A percentile compares a stretch with the other conserved stretches of the same genome.
These are phyloP conservation scores for Anoplolepis gracilipes DNA, from an alignment of 1,140 invertebrate genomes.

Conservation along the genomic window DNA sequence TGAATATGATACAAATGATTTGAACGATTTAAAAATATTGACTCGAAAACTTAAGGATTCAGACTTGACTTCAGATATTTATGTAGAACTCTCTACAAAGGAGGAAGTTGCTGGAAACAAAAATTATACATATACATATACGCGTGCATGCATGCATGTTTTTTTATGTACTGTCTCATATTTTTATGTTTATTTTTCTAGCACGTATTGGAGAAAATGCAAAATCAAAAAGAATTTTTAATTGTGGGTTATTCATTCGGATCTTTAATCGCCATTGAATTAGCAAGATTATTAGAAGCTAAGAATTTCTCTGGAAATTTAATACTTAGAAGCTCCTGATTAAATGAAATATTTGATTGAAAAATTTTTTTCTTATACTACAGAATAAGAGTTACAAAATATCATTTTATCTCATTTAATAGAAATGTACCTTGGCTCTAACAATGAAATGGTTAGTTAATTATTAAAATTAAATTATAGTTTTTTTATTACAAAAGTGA, in stretches of 20 bases:
- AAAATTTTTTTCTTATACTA: not conserved
- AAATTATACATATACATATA: conserved; percentile 2
- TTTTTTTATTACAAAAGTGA: too few species aligned
- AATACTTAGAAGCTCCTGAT: not conserved
- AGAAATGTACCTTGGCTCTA: not conserved
- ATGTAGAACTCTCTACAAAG: conserved; percentile 78
- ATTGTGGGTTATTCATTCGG: not conserved
- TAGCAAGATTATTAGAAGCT: conserved; percentile 15
- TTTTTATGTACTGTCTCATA: too few species aligned
- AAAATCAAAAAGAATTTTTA: not conserved
- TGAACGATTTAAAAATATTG: conserved; percentile 78
- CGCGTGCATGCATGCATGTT: not conserved
- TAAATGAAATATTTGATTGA: not conserved
- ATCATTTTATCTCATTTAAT: not conserved
- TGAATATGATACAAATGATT: not conserved
- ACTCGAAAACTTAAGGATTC: conserved; percentile 77
- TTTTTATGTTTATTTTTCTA: not conserved
- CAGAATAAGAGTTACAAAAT: not conserved
- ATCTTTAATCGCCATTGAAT: not conserved
- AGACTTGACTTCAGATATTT: conserved; percentile 62
- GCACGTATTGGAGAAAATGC: not conserved
- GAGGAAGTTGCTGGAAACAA: conserved; percentile 69
- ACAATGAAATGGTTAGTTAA: not conserved
- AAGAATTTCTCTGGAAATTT: not conserved
- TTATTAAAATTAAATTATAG: too few species aligned